Percentiles rank a stretch among this genome's conserved stretches.
Evolutionary conservation across 2,113 vertebrate species (phyloP).

Genomic region (Raja brachyura): DNA sequence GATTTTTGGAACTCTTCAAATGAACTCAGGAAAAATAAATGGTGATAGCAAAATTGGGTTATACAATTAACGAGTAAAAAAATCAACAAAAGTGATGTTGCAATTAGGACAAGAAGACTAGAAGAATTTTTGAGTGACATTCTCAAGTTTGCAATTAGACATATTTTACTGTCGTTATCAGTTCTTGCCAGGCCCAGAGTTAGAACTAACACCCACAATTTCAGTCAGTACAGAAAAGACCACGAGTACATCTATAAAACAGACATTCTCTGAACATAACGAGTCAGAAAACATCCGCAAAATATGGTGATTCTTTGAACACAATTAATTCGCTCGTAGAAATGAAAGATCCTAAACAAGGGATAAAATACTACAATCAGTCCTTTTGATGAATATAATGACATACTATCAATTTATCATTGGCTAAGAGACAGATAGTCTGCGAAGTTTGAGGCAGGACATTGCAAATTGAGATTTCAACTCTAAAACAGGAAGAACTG

Average conservation of each 20-base stretch:
- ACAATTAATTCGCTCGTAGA: neutral
- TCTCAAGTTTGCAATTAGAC: slow-evolving; percentile 2
- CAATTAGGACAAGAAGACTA: neutral
- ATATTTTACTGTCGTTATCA: neutral
- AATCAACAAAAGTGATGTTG: neutral
- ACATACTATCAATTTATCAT: neutral
- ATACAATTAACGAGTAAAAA: neutral
- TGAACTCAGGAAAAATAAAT: neutral
- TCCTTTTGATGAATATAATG: neutral
- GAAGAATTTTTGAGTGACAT: neutral
- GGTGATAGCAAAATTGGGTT: slow-evolving; percentile 13
- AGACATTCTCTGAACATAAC: neutral
- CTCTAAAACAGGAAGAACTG: slow-evolving; percentile 22
- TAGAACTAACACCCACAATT: neutral
- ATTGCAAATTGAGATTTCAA: slow-evolving; percentile 25
- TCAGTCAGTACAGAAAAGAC: neutral
- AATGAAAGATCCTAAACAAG: neutral
- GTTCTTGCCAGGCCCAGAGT: neutral
- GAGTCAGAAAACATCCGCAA: neutral
- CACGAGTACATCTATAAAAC: neutral
- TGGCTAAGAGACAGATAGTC: neutral
- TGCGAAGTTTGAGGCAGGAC: neutral
- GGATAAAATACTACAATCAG: neutral
- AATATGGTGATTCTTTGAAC: neutral
- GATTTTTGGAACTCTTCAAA: neutral